Base-by-base conservation (phyloP, 2,113 vertebrate genomes). In the Zapornia atra region DNA sequence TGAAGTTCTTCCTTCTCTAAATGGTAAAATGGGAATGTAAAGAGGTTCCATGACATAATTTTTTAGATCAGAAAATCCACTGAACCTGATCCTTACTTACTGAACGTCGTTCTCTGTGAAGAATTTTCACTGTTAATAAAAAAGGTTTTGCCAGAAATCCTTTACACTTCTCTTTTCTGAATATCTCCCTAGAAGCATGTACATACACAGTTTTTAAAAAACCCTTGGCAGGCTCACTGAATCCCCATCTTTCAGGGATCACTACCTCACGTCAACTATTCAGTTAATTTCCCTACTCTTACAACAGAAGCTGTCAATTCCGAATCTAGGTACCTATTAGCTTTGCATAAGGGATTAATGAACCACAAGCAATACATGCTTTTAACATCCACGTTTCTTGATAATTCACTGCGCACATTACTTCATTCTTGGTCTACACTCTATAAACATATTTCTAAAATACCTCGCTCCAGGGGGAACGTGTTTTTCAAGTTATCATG, bases 361-460 rank as follows among this genome's bases (percentile, higher is more conserved):
- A 85, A 28, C 33, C 42, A 72, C 33, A 60, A 56, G 33, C 28
- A 46, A 5, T 40, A 26, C 0, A 0, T 57, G 50, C 11, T 51
- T 80, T 66, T 12, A 69, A 19, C 24, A 70, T 12, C 42, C 38
- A 51, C 16, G 5, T 51, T 60, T 84, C 68, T 40, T 53, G 20
- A 4, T 34, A 38, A 68, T 71, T 59, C 4, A 15, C 14, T 14
- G 4, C 10, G 12, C 1, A 0, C 33, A 22, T 38, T 15, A n/a
- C 12, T 75, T 50, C n/a, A 25, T 48, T 71, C n/a, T 71, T 40
- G 40, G 46, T 53, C 40, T 53, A 29, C 8, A 5, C 22, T 64
- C 26, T 48, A 69, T 5, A 44, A 83, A 83, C 6, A 15, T 19
- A 4, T 42, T 48, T 31, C 19, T n/a, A 31, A 51, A 5, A 15